Evolutionary conservation across 2,888 invertebrate genomes (phyloP), one percentile per base, ranked within the genome.

Genomic region (Catotricha subobsoleta): DNA sequence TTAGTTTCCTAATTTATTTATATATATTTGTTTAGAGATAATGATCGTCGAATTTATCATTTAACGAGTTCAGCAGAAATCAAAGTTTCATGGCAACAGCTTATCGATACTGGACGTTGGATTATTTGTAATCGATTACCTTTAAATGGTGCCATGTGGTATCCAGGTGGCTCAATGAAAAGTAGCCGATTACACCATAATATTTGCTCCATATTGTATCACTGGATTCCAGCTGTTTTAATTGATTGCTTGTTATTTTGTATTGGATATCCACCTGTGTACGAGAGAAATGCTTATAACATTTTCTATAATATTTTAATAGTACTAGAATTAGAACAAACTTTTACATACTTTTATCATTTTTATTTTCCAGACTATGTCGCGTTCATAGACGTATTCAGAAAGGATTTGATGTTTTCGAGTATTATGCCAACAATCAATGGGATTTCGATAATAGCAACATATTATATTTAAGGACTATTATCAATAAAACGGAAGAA

Each of bases 371-470:
- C 57, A 90, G 88, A 21, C 66, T 90, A 54, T 78, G 82, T 53
- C 73, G 78, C 39, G 79, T 88, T 2, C 90, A 90, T 49, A 75
- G 77, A 43, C 74, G 84, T 36, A 80, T 92, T 50, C 71, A 71
- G 47, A 84, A 86, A 64, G 84, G 90, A 1, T 83, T 88, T 53
- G 82, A 84, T 52, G 81, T 84, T 1, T 80, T 92, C 53, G 84
- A 88, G 54, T 91, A 88, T 57, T 92, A 92, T 62, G 87, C 90
- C 0, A 84, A 81, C 56, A 83, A 84, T 55, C 84, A 87, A 46
- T 92, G 92, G 91, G 80, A 81, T 53, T 87, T 88, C 58, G 75
- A 76, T 34, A 84, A 82, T 16, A 69, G 75, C 39, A 71, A 74
- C 46, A 69, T 76, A 0, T 59, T 72, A 8, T 55, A 61, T 7